Evolutionary conservation across 2,797 vertebrate genomes (phyloP).

Genomic region (Nyctibius grandis): DNA sequence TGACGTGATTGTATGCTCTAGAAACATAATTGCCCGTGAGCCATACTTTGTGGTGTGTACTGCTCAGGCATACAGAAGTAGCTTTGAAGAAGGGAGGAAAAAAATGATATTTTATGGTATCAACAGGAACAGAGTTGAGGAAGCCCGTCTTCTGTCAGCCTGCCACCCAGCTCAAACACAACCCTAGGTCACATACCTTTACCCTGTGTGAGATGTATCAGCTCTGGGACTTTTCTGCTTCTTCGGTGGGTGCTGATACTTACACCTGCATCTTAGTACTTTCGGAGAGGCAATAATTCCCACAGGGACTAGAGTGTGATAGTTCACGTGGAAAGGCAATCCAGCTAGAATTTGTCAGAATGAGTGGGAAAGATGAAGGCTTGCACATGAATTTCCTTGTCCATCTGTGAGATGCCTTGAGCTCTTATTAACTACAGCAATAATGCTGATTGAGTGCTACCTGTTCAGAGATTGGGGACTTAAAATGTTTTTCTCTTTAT

Average conservation of each 20-base stretch:
- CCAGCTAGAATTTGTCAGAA: background rate
- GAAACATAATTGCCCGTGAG: background rate
- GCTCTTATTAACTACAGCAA: background rate
- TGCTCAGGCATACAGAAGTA: background rate
- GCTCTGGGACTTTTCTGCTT: background rate
- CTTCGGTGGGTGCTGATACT: background rate
- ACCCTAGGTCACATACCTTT: background rate
- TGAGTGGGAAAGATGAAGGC: background rate
- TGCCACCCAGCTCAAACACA: background rate
- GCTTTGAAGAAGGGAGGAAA: background rate
- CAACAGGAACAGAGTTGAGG: background rate
- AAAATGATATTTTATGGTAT: background rate
- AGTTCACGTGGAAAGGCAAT: background rate
- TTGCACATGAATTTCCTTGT: background rate
- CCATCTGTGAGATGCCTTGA: background rate
- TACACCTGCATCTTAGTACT: background rate
- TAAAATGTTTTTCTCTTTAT: background rate
- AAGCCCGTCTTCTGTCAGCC: background rate
- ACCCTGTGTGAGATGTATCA: background rate
- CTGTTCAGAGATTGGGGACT: background rate
- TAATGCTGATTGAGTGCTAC: background rate
- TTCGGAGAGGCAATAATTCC: background rate
- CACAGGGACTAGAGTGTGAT: fast-evolving
- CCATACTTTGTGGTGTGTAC: background rate
- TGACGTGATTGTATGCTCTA: background rate